A percentile compares a stretch with the other conserved stretches of the same genome.
phyloP scores from a whole-genome alignment of 2,113 vertebrate species.

The Xenopus borealis region DNA sequence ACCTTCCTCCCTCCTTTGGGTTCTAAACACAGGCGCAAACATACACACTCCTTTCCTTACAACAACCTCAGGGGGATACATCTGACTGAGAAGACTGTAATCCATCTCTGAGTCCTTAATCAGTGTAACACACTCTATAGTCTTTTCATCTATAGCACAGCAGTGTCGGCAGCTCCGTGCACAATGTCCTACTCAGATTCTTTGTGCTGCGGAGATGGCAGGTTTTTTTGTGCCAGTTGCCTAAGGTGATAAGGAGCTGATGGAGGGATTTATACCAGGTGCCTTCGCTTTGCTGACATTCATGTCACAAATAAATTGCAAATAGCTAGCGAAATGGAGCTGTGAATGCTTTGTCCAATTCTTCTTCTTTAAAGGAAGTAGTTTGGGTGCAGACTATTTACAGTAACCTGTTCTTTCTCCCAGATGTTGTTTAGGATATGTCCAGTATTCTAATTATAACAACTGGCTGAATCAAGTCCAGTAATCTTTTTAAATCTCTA shows the following conservation, averaged over 20 bases:
- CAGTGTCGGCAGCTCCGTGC: slow-evolving; percentile 15
- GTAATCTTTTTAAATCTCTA: too few relatives aligned
- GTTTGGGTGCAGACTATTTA: too few relatives aligned
- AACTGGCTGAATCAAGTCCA: too few relatives aligned
- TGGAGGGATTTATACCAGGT: slow-evolving; percentile 12
- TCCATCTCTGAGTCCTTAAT: slow-evolving; percentile 43
- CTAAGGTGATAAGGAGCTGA: slow-evolving; percentile 32
- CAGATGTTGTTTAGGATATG: too few relatives aligned
- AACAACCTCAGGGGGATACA: slow-evolving; percentile 24
- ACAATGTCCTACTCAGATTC: slow-evolving; percentile 17
- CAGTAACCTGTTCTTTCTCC: too few relatives aligned
- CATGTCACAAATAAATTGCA: too few relatives aligned
- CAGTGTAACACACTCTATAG: slow-evolving; percentile 33
- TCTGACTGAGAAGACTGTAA: slow-evolving; percentile 24
- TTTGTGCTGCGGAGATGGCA: slow-evolving; percentile 16
- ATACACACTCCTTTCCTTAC: slow-evolving; percentile 31
- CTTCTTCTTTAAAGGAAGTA: too few relatives aligned
- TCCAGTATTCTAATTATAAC: too few relatives aligned
- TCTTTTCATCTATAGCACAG: slow-evolving; percentile 35
- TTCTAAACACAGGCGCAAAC: slow-evolving; percentile 36
- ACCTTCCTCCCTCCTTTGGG: slow-evolving; percentile 50
- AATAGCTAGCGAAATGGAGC: too few relatives aligned
- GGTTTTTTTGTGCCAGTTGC: slow-evolving; percentile 14
- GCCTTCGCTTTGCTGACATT: slow-evolving; percentile 3
- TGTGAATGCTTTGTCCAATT: too few relatives aligned